Evolutionary conservation across 2,888 invertebrate genomes (phyloP).

Genomic region (Ichneumon xanthorius): DNA sequence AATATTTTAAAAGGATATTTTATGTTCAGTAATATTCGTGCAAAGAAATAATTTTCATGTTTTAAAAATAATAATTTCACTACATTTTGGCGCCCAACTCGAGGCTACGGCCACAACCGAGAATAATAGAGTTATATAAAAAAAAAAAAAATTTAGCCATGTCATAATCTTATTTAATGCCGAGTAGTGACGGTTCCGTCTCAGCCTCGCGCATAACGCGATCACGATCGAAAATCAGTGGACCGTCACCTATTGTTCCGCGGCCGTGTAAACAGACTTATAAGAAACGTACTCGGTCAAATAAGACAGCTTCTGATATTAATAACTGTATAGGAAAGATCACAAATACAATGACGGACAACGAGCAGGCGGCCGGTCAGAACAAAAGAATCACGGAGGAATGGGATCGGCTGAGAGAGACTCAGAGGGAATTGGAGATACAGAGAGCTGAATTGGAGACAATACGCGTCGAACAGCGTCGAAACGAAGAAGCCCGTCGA

Average conservation of each 20-base stretch:
- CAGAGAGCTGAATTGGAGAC: constrained; percentile 4
- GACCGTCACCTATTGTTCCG: not conserved
- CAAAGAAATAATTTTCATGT: no score
- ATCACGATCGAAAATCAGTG: not conserved
- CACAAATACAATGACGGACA: not conserved
- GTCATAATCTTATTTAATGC: not conserved
- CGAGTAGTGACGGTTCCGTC: not conserved
- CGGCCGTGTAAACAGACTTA: not conserved
- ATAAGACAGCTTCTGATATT: not conserved
- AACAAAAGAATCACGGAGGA: not conserved
- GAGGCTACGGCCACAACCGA: constrained; percentile 1
- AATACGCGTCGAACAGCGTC: not conserved
- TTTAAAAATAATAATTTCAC: not conserved
- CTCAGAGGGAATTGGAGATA: constrained; percentile 15
- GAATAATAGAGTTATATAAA: not conserved
- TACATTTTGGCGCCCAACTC: constrained; percentile 33
- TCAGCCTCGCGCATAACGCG: not conserved
- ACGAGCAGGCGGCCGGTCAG: not conserved
- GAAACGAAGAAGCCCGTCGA: not conserved
- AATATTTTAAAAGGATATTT: no score
- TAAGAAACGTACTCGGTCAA: not conserved
- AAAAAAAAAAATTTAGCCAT: not conserved
- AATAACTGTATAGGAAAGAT: not conserved
- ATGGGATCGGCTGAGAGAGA: not conserved
- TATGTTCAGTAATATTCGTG: no score